These are phyloP conservation scores for Holotrichia oblita DNA, from an alignment of 1,140 invertebrate genomes.

Conservation along the genomic window DNA sequence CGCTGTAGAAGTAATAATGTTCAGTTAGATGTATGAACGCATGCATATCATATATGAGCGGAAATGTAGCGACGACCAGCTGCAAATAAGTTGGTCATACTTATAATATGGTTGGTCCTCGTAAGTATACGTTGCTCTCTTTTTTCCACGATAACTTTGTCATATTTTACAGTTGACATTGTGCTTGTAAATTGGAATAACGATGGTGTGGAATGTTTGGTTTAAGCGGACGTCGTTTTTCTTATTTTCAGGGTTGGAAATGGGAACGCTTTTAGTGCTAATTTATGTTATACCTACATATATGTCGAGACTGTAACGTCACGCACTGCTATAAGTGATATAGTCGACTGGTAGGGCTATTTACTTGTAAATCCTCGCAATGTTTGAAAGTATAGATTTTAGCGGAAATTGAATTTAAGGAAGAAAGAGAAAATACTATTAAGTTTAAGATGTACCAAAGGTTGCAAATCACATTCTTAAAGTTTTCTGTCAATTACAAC, in stretches of 20 bases:
- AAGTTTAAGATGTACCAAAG: background rate
- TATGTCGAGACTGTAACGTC: background rate
- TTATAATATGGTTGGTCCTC: too few species aligned
- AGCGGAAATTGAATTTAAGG: background rate
- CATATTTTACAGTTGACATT: background rate
- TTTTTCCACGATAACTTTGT: too few species aligned
- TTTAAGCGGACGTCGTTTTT: conserved; percentile 17
- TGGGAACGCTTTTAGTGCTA: background rate
- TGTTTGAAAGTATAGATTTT: conserved; percentile 20
- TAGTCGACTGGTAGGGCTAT: background rate
- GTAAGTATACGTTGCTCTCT: too few species aligned
- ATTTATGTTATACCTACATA: background rate
- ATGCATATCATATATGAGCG: background rate
- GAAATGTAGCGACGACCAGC: background rate
- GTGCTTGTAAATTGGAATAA: conserved; percentile 1
- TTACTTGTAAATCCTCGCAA: conserved; percentile 15
- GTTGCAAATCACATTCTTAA: background rate
- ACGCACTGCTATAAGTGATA: background rate
- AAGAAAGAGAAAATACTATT: too few species aligned
- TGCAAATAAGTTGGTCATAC: background rate
- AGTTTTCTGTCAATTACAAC: too few species aligned
- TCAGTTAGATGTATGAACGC: too few species aligned
- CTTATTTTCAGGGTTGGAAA: conserved; percentile 13
- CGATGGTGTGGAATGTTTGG: background rate
- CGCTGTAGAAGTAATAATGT: too few species aligned